Evolutionary conservation across 2,113 vertebrate genomes (phyloP), one percentile per base, ranked within the genome.

Genomic region (Laticauda laticaudata): DNA sequence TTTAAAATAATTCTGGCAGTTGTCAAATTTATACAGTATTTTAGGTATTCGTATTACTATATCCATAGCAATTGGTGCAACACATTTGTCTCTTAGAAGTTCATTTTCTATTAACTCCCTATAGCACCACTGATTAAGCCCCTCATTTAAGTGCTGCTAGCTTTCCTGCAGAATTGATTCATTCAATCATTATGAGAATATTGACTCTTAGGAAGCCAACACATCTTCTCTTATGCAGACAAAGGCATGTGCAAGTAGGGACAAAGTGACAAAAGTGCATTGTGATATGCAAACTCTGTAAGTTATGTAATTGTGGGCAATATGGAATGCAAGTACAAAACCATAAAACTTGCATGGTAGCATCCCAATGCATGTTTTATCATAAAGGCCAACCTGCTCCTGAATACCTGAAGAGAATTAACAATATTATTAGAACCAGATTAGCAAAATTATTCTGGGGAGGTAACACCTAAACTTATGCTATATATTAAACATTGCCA

Each of bases 401-500:
- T 3, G 34, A 81, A 81, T 43, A 43, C 75, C 34, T 81, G 2
- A 81, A 81, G 75, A 9, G 75, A 43, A 81, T 51, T 9, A 18
- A 39, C 75, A 39, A 81, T 81, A 81, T 81, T 81, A 81, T 81
- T 81, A 43, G 75, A 39, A 9, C 75, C 75, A 81, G 18, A 21
- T 81, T 81, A 81, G 18, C 75, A 81, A 39, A 81, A 81, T 43
- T 9, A 43, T 39, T 39, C 34, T 81, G 75, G 75, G 75, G 18
- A 81, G 18, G n/a, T 81, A 21, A 81, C 75, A 81, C 34, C 34
- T 39, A 39, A 81, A 81, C 18, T 21, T 81, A 34, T 81, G 3
- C n/a, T 39, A 51, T 85, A 61, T 3, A 20, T 56, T 91, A 88
- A 59, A n/a, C 26, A 45, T 12, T 20, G 95, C 94, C 45, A 93